A percentile compares a stretch with the other conserved stretches of the same genome.
phyloP scores from a whole-genome alignment of 1,140 invertebrate species.

The Lamellibrachia luymesi region DNA sequence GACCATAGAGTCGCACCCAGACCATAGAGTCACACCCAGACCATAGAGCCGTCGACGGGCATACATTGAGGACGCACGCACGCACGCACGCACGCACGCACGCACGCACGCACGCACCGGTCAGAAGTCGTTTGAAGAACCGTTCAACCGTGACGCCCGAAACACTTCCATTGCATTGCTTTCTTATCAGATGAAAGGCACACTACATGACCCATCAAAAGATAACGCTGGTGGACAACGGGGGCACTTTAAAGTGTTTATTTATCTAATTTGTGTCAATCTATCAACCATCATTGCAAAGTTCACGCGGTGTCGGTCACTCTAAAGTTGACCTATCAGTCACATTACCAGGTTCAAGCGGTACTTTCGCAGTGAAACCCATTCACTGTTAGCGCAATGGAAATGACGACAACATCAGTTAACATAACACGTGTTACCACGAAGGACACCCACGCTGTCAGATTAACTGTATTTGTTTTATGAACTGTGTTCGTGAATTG shows the following conservation, averaged over 20 bases:
- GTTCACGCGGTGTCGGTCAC: not conserved
- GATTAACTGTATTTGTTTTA: not conserved
- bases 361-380: not conserved
- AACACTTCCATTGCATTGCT: not conserved
- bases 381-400: not conserved
- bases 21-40: no score
- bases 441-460: not conserved
- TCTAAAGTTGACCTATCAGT: not conserved
- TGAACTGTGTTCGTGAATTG: not conserved
- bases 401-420: not conserved
- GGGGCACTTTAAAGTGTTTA: not conserved
- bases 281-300: not conserved
- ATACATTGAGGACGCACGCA: not conserved
- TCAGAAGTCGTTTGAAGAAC: not conserved
- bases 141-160: not conserved
- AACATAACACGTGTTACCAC: not conserved
- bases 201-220: not conserved
- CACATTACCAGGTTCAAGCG: not conserved
- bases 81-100: no score
- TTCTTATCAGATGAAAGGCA: not conserved
- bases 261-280: not conserved
- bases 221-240: not conserved
- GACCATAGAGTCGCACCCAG: no score
- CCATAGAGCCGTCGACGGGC: no score
- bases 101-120: not conserved